Evolutionary conservation across 2,113 vertebrate genomes (phyloP).

Genomic region (Phrynocephalus versicolor): DNA sequence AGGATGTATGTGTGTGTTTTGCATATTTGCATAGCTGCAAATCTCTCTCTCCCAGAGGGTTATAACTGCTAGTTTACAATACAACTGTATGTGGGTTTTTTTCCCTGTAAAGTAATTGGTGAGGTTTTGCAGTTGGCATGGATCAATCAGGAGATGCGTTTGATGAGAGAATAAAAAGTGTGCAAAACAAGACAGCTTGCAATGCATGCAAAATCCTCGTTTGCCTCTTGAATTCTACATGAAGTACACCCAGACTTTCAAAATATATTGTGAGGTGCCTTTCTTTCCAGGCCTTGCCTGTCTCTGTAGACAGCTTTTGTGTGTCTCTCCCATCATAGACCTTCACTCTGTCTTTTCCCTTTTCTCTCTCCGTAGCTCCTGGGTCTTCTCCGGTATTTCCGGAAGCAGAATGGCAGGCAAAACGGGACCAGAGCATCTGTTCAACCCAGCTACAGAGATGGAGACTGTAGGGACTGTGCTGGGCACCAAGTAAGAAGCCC

Average conservation of each 20-base stretch:
- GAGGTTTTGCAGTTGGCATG: not conserved
- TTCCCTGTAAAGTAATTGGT: not conserved
- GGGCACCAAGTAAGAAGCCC: conserved; percentile 28
- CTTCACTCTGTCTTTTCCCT: not conserved
- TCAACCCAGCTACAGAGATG: conserved; percentile 7
- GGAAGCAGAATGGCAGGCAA: conserved; percentile 6
- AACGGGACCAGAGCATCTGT: conserved; percentile 12
- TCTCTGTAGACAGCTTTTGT: not conserved
- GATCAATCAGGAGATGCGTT: not conserved
- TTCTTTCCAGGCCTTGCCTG: too few relatives aligned
- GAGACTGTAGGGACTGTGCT: not conserved
- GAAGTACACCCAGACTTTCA: too few relatives aligned
- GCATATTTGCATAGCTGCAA: conserved; percentile 5
- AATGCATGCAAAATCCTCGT: too few relatives aligned
- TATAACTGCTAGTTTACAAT: not conserved
- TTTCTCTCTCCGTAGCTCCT: not conserved
- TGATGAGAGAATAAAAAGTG: too few relatives aligned
- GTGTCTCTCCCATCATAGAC: not conserved
- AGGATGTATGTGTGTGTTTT: not conserved
- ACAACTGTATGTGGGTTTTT: not conserved
- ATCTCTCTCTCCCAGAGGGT: not conserved
- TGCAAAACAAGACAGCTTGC: not conserved
- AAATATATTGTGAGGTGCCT: too few relatives aligned
- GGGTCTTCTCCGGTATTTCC: not conserved
- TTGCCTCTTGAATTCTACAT: too few relatives aligned